These are phyloP conservation scores for Flexamia atlantica DNA, from an alignment of 2,888 invertebrate species.

Conservation along the genomic window DNA sequence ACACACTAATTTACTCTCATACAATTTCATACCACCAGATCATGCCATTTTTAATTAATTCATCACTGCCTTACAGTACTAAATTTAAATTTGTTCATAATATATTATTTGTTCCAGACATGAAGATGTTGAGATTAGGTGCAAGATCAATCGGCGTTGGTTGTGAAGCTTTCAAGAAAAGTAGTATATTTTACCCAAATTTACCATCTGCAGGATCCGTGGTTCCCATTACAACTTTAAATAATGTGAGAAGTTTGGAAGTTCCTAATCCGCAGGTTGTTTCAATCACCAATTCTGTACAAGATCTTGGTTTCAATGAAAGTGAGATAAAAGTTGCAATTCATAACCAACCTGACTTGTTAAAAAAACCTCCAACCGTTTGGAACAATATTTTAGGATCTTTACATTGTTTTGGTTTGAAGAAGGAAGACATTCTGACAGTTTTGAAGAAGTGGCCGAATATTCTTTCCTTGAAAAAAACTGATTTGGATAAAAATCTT, in stretches of 20 bases:
- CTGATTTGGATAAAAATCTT: slow-evolving; percentile 21
- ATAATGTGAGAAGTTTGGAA: neutral
- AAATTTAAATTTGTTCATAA: too few relatives aligned
- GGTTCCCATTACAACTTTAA: neutral
- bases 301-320: slow-evolving; percentile 2
- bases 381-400: slow-evolving; percentile 33
- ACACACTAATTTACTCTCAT: too few relatives aligned
- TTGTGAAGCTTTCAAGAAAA: neutral
- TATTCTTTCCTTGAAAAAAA: slow-evolving; percentile 43
- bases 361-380: neutral
- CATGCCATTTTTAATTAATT: too few relatives aligned
- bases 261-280: neutral
- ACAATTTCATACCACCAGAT: too few relatives aligned
- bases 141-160: neutral
- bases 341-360: slow-evolving; percentile 24
- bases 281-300: neutral
- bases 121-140: neutral
- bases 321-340: neutral
- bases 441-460: slow-evolving; percentile 41
- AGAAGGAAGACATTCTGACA: neutral
- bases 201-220: neutral
- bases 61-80: too few relatives aligned
- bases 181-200: neutral
- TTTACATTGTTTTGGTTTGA: slow-evolving; percentile 16
- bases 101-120: neutral